phyloP scores from a whole-genome alignment of 2,888 invertebrate species.

The Alcis repandata region DNA sequence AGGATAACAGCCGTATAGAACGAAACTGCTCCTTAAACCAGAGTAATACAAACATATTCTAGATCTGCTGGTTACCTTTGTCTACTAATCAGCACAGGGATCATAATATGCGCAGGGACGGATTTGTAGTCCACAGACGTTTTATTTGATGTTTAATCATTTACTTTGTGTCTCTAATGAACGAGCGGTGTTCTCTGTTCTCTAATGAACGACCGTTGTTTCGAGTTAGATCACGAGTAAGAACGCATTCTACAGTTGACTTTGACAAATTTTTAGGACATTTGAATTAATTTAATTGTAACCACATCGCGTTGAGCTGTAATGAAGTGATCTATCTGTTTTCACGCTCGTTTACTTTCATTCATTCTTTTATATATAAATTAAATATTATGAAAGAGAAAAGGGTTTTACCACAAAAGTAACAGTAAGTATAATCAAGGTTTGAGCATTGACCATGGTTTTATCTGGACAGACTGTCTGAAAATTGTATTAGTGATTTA shows the following conservation, averaged over 20 bases:
- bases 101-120: neutral
- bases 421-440: too few species aligned
- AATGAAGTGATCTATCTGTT: too few species aligned
- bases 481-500: too few species aligned
- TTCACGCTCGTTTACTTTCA: too few species aligned
- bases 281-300: neutral
- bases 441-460: too few species aligned
- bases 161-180: conserved; percentile 12
- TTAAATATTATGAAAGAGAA: too few species aligned
- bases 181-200: too few species aligned
- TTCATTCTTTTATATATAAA: too few species aligned
- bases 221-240: neutral
- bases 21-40: neutral
- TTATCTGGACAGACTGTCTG: too few species aligned
- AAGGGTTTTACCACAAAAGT: too few species aligned
- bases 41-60: neutral
- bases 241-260: neutral
- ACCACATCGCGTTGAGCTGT: too few species aligned
- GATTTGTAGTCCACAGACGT: conserved; percentile 7
- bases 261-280: neutral
- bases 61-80: conserved; percentile 13
- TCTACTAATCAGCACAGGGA: conserved; percentile 6
- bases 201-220: conserved; percentile 1
- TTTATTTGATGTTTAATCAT: conserved; percentile 16
- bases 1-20: neutral